Conservation (phyloP, 2,888 invertebrate species). For the Eupithecia subfuscata region DNA sequence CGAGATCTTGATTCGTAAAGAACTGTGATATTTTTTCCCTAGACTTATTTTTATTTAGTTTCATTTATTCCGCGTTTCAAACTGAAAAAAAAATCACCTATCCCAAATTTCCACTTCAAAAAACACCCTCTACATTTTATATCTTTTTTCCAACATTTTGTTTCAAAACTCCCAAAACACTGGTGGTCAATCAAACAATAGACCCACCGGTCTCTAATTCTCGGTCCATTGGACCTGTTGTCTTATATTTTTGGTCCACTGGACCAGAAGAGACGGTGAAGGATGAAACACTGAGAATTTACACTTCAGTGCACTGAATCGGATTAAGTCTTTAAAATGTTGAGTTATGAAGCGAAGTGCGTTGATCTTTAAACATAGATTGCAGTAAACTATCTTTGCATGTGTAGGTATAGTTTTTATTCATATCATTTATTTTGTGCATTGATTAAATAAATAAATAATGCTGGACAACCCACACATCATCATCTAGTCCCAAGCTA, state of each 20-base stretch:
- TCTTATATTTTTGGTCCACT: conserved; percentile 19
- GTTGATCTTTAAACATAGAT: background rate
- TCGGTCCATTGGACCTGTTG: conserved; percentile 3
- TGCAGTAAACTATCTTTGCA: too few relatives aligned
- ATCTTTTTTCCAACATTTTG: background rate
- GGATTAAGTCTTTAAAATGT: background rate
- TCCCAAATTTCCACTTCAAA: background rate
- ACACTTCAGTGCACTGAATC: background rate
- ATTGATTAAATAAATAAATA: too few relatives aligned
- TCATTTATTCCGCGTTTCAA: background rate
- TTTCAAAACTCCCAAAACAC: background rate
- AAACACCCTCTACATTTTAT: background rate
- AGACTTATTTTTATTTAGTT: too few relatives aligned
- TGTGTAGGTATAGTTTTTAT: too few relatives aligned
- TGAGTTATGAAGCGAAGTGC: background rate
- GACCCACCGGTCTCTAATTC: conserved; percentile 4
- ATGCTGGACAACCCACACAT: too few relatives aligned
- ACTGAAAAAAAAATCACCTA: background rate
- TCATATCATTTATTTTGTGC: too few relatives aligned
- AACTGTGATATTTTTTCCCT: background rate
- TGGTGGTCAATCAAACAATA: conserved; percentile 5
- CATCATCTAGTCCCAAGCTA: too few relatives aligned
- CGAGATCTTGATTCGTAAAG: background rate
- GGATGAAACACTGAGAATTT: conserved; percentile 2
- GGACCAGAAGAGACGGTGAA: conserved; percentile 18